phyloP scores from a whole-genome alignment of 2,113 vertebrate species.

The Serranochromis macrocephalus region DNA sequence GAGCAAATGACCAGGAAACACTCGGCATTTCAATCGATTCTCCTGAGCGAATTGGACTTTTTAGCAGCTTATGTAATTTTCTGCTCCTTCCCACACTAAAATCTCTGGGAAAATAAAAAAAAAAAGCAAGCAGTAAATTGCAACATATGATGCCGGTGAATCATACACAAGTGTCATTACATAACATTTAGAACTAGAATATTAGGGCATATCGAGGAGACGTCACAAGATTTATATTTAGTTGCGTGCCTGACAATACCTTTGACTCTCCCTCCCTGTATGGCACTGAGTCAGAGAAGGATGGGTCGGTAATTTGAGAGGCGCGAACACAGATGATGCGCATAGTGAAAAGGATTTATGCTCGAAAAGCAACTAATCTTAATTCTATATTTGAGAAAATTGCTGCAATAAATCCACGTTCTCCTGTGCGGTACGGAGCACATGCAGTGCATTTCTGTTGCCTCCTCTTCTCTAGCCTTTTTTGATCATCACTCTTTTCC shows the following conservation, averaged over 20 bases:
- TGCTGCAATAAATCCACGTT: neutral
- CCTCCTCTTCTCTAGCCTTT: neutral
- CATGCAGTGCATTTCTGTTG: neutral
- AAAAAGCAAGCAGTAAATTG: neutral
- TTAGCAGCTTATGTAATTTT: slow-evolving; percentile 32
- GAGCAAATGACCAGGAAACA: neutral
- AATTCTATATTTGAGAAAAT: neutral
- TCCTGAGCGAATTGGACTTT: neutral
- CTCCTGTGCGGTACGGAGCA: neutral
- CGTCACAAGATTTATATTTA: slow-evolving; percentile 51
- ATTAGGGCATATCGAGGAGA: slow-evolving; percentile 30
- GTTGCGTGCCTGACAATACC: slow-evolving; percentile 22
- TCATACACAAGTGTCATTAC: slow-evolving; percentile 22
- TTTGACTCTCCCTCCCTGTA: slow-evolving; percentile 20
- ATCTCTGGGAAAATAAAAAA: neutral
- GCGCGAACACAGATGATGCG: slow-evolving; percentile 15
- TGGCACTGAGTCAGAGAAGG: slow-evolving; percentile 32
- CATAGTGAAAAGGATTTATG: neutral
- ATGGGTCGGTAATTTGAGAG: slow-evolving; percentile 16
- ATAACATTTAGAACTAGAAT: slow-evolving; percentile 32
- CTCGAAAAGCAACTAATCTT: neutral
- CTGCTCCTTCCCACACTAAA: slow-evolving; percentile 26
- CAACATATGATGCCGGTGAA: slow-evolving; percentile 8
- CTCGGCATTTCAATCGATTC: neutral
- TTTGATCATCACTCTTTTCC: slow-evolving; percentile 20